phyloP scores from a whole-genome alignment of 2,113 vertebrate species.

The Tauraco erythrolophus region DNA sequence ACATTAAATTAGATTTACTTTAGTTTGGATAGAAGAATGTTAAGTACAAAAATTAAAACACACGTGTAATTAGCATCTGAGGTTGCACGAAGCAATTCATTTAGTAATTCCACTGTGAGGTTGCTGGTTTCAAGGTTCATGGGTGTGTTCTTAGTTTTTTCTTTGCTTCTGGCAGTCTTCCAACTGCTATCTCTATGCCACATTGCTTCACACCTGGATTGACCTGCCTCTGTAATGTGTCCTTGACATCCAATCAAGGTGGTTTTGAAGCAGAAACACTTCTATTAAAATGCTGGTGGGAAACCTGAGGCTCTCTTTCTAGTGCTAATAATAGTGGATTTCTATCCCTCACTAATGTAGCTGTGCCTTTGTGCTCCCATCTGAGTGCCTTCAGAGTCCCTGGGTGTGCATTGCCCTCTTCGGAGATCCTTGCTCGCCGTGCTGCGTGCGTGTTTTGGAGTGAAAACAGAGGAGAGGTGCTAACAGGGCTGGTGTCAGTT shows the following conservation, averaged over 20 bases:
- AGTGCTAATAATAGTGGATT: not conserved
- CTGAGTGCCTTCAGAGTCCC: not conserved
- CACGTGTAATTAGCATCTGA: conserved; percentile 6
- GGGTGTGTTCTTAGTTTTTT: not conserved
- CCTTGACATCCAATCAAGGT: conserved; percentile 10
- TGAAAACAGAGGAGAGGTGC: not conserved
- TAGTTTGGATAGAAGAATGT: not conserved
- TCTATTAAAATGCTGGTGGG: not conserved
- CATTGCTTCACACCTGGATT: conserved; percentile 19
- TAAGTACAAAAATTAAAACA: conserved; percentile 10
- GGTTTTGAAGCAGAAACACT: not conserved
- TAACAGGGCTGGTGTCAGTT: not conserved
- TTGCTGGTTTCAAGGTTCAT: not conserved
- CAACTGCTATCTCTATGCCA: not conserved
- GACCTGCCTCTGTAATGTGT: not conserved
- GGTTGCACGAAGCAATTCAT: not conserved
- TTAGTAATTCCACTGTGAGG: not conserved
- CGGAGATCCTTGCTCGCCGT: not conserved
- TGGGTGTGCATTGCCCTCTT: not conserved
- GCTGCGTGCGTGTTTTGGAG: not conserved
- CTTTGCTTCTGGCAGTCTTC: conserved; percentile 2
- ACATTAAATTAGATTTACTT: not conserved
- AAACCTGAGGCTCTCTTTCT: not conserved
- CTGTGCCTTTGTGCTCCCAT: not conserved
- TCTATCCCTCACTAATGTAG: not conserved